Conservation (phyloP, 2,113 vertebrate species). For the Tragelaphus scriptus region DNA sequence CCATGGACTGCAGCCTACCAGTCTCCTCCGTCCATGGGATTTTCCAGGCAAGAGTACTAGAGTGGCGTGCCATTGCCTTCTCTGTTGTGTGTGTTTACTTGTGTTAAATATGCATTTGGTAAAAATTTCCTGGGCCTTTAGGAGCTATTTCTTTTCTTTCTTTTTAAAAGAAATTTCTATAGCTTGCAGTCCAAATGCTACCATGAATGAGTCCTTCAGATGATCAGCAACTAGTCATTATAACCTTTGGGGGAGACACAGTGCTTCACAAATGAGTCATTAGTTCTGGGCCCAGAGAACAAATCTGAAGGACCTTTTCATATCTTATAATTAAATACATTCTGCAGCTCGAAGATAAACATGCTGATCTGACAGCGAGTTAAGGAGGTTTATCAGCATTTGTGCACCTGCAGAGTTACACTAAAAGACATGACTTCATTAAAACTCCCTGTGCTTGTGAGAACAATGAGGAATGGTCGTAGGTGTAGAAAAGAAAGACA, state of each 20-base stretch:
- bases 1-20: too few relatives aligned
- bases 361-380: constrained; percentile 60
- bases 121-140: constrained; percentile 17
- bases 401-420: constrained; percentile 41
- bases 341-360: constrained; percentile 65
- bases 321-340: constrained; percentile 68
- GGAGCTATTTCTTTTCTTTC: not conserved
- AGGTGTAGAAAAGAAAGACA: constrained; percentile 71
- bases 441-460: constrained; percentile 63
- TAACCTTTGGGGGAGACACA: constrained; percentile 25
- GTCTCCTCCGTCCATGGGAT: too few relatives aligned
- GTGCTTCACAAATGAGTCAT: not conserved
- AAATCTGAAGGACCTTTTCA: constrained; percentile 65
- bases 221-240: constrained; percentile 29
- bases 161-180: constrained; percentile 28
- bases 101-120: not conserved
- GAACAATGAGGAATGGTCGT: constrained; percentile 52
- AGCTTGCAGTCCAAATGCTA: not conserved
- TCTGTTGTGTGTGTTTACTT: not conserved
- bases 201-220: not conserved
- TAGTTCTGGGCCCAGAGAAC: constrained; percentile 48
- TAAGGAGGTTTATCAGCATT: constrained; percentile 67
- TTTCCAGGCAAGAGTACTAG: too few relatives aligned
- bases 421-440: constrained; percentile 61
- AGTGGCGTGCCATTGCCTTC: too few relatives aligned